phyloP scores from a whole-genome alignment of 2,113 vertebrate genomes.

The Caracal caracal region DNA sequence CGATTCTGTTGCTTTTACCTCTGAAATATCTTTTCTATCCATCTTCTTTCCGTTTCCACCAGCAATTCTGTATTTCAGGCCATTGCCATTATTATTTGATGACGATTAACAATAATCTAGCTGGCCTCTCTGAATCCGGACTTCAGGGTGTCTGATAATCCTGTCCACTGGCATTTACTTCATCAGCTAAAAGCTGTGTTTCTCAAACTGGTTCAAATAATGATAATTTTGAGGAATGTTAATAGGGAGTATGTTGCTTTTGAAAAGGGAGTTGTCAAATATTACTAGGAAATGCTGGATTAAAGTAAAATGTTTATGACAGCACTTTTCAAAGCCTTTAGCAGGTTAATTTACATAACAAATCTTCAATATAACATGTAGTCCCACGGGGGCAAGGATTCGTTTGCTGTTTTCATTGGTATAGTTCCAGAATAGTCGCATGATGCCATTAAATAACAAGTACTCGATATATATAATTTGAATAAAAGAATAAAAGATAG shows the following conservation, averaged over 20 bases:
- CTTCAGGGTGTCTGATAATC: background rate
- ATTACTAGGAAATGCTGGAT: background rate
- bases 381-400: background rate
- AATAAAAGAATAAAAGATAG: background rate
- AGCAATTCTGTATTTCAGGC: background rate
- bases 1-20: background rate
- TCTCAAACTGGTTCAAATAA: slow-evolving; percentile 10
- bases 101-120: background rate
- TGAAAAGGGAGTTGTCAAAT: background rate
- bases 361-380: background rate
- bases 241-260: background rate
- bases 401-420: background rate
- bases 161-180: background rate
- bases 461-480: background rate
- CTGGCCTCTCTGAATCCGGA: background rate
- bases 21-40: background rate
- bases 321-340: background rate
- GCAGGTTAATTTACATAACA: background rate
- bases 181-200: background rate
- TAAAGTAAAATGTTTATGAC: background rate
- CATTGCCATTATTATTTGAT: background rate
- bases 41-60: background rate
- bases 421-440: background rate
- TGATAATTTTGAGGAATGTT: background rate
- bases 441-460: background rate